These are phyloP conservation scores for Piaya cayana DNA, from an alignment of 2,113 vertebrate species.

Conservation along the genomic window DNA sequence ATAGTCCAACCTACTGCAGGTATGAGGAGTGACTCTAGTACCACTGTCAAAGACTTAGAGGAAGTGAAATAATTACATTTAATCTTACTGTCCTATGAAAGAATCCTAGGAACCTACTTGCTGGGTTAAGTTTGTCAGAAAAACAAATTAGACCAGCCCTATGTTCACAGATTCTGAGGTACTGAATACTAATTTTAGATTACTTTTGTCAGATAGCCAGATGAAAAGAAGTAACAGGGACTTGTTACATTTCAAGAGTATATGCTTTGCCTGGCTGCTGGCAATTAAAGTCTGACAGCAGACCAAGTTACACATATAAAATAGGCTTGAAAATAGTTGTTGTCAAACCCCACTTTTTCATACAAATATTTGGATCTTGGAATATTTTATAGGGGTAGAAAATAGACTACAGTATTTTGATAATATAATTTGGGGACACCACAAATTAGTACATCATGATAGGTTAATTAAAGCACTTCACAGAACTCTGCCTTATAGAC, in stretches of 20 bases:
- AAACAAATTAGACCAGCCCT: slow-evolving; percentile 31
- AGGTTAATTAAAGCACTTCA: slow-evolving; percentile 39
- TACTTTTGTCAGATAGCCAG: slow-evolving; percentile 45
- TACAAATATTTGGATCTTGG: background rate
- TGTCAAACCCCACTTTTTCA: background rate
- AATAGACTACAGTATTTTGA: background rate
- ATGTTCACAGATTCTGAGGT: background rate
- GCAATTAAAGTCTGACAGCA: background rate
- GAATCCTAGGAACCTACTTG: slow-evolving; percentile 1
- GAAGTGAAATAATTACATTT: slow-evolving; percentile 42
- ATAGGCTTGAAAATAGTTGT: background rate
- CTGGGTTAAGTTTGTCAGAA: slow-evolving; percentile 45
- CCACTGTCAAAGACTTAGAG: background rate
- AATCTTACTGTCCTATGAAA: slow-evolving; percentile 31
- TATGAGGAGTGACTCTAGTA: background rate
- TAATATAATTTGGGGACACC: background rate
- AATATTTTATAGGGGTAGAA: background rate
- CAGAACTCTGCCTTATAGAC: slow-evolving; percentile 6
- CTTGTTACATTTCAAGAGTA: slow-evolving; percentile 55
- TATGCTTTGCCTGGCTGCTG: background rate
- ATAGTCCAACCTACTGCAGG: background rate
- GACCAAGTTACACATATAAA: background rate
- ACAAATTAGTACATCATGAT: slow-evolving; percentile 1
- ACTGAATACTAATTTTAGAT: slow-evolving; percentile 58
- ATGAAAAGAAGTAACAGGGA: slow-evolving; percentile 57